phyloP scores from a whole-genome alignment of 2,113 vertebrate genomes.

The Nibea coibor region DNA sequence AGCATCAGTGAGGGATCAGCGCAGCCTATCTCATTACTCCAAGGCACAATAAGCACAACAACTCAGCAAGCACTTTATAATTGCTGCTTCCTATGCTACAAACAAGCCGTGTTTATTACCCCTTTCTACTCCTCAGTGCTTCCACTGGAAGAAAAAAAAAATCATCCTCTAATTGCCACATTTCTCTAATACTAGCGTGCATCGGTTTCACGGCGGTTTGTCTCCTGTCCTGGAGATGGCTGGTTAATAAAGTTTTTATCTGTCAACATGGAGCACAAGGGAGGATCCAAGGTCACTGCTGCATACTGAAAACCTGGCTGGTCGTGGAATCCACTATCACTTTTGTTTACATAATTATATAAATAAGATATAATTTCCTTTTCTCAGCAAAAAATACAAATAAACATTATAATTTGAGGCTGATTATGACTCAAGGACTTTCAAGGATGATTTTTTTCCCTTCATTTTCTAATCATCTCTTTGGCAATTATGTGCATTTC shows the following conservation, averaged over 20 bases:
- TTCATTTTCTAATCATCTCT: constrained; percentile 73
- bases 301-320: constrained; percentile 52
- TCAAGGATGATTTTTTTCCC: constrained; percentile 72
- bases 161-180: constrained; percentile 78
- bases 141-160: constrained; percentile 29
- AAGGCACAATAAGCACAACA: constrained; percentile 71
- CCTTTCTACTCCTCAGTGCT: constrained; percentile 58
- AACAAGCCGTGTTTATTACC: constrained; percentile 80
- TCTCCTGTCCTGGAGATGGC: constrained; percentile 62
- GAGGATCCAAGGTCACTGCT: constrained; percentile 76
- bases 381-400: constrained; percentile 63
- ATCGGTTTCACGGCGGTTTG: constrained; percentile 72
- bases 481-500: constrained; percentile 76
- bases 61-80: constrained; percentile 80
- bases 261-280: constrained; percentile 63
- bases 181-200: constrained; percentile 71
- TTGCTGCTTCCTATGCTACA: constrained; percentile 76
- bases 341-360: constrained; percentile 80
- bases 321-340: constrained; percentile 53
- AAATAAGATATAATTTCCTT: constrained; percentile 75
- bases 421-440: constrained; percentile 82
- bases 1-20: constrained; percentile 81
- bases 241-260: constrained; percentile 82
- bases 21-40: constrained; percentile 79
- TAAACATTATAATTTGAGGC: constrained; percentile 77